Base-by-base conservation (phyloP, 2,888 invertebrate genomes). In the Mythimna loreyi region DNA sequence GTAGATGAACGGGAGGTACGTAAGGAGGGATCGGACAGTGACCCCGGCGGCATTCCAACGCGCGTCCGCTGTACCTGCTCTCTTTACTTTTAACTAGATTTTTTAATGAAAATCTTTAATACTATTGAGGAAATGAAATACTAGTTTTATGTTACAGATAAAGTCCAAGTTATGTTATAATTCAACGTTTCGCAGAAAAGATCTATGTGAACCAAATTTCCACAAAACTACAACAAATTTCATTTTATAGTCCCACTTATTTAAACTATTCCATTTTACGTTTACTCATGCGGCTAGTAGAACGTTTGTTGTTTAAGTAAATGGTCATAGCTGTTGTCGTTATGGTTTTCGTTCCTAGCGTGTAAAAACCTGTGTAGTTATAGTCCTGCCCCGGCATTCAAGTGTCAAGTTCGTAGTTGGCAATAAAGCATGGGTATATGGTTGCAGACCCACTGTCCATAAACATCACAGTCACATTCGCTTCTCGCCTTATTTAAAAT, bases 1-100 rank as follows among this genome's bases (percentile, higher is more conserved):
- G 83, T 88, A 90, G 92, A 91, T 91, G 88, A 86, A 82, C 73
- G 82, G 86, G 66, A 82, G 65, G 84, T 86, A 74, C 84, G 82
- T 88, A 87, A 88, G 86, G 87, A 89, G 92, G 89, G 92, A 88
- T 88, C 90, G 95, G 93, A 81, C 95, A 93, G 82, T 94, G 95
- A 96, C 95, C 96, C 89, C 85, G 81, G 86, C 89, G 85, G 92
- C 94, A 95, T 95, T 95, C 95, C 95, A 90, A 89, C 89, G 90
- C 91, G 90, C 90, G 87, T 83, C 83, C 89, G 87, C 82, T 83
- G 88, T 92, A 92, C 94, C 92, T 93, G 94, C 92, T 93, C 94
- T 94, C 93, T 90, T 94, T 94, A 93, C 92, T 90, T 91, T 86
- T 87, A 85, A 85, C 84, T 88, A 84, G 85, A 80, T 75, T 85